Evolutionary conservation across 2,888 invertebrate genomes (phyloP).

Genomic region (Stenodema calcarata): DNA sequence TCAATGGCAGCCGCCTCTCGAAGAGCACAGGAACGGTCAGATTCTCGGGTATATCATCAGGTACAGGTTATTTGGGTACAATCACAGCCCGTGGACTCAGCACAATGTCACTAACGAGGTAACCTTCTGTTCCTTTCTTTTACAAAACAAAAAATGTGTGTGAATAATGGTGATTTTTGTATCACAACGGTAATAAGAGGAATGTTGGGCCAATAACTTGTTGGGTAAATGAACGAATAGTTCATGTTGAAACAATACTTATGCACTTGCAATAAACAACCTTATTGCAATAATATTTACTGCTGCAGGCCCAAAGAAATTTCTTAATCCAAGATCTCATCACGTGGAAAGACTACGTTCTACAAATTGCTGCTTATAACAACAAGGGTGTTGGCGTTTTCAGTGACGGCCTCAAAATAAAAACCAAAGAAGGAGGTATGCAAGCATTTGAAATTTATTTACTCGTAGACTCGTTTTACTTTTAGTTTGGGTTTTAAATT

Average conservation of each 20-base stretch:
- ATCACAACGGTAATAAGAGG: no score
- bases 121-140: no score
- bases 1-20: slow-evolving; percentile 95
- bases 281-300: slow-evolving; percentile 64
- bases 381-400: slow-evolving; percentile 94
- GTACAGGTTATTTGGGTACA: slow-evolving; percentile 90
- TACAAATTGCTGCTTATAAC: slow-evolving; percentile 96
- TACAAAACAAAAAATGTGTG: no score
- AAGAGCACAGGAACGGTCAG: slow-evolving; percentile 94
- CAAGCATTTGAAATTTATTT: slow-evolving; percentile 4
- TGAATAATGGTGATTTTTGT: no score
- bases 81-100: slow-evolving; percentile 88
- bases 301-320: slow-evolving; percentile 76
- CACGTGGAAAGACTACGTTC: slow-evolving; percentile 96
- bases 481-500: no score
- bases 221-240: no score
- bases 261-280: no score
- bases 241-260: no score
- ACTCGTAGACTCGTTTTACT: no score
- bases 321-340: slow-evolving; percentile 91
- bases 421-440: slow-evolving; percentile 88
- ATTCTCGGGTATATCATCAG: slow-evolving; percentile 92
- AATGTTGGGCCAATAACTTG: no score
- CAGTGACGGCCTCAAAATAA: slow-evolving; percentile 88
- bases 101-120: slow-evolving; percentile 89